These are phyloP conservation scores for Caretta caretta DNA, from an alignment of 2,113 vertebrate genomes.

Conservation along the genomic window DNA sequence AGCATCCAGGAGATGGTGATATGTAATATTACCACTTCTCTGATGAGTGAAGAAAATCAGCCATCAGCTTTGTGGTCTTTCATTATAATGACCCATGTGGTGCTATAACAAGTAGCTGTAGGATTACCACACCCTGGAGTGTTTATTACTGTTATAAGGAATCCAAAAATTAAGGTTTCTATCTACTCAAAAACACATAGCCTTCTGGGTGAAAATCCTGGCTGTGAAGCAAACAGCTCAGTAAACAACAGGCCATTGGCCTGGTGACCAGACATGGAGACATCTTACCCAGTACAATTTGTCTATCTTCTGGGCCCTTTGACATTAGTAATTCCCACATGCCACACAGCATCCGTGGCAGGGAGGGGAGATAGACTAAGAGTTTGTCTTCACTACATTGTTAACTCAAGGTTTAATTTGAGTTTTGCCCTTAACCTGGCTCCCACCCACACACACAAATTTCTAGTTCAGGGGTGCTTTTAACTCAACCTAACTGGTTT, in stretches of 20 bases:
- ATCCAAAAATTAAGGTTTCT: background rate
- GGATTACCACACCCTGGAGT: background rate
- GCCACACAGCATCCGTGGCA: background rate
- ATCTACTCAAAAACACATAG: background rate
- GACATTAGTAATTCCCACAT: background rate
- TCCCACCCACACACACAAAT: background rate
- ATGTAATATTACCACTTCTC: background rate
- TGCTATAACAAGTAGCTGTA: background rate
- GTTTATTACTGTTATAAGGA: accelerated
- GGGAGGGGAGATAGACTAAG: background rate
- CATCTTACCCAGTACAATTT: background rate
- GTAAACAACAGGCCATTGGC: too few species aligned
- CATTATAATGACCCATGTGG: background rate
- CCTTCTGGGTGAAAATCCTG: background rate
- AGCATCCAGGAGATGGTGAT: background rate
- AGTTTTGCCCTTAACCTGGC: background rate
- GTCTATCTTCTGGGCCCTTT: background rate
- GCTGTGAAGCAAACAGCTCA: background rate
- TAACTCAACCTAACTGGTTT: background rate
- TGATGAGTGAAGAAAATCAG: background rate
- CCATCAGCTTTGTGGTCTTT: background rate
- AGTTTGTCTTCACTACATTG: background rate
- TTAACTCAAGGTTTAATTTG: background rate
- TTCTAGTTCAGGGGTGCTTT: background rate
- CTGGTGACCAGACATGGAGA: background rate